Percentiles rank a stretch among this genome's conserved stretches.
phyloP scores from a whole-genome alignment of 2,113 vertebrate species.

The Coregonus clupeaformis region DNA sequence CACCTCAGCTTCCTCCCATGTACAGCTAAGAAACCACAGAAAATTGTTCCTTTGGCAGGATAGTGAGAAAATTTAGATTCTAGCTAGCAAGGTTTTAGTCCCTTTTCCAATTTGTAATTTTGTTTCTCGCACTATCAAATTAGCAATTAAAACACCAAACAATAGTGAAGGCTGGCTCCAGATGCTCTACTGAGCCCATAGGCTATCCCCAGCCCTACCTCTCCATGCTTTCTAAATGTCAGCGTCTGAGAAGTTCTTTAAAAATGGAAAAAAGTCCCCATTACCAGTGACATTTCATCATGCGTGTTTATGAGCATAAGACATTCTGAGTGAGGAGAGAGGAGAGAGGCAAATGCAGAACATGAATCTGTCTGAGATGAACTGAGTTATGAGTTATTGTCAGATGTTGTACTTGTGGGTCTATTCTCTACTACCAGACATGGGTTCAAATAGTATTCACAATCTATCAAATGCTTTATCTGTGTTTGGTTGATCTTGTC shows the following conservation, averaged over 20 bases:
- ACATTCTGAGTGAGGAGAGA: conserved; percentile 28
- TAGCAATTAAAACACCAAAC: conserved; percentile 28
- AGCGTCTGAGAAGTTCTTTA: conserved; percentile 37
- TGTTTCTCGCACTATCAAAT: conserved; percentile 7
- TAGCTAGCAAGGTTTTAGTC: no score
- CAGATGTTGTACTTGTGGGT: not conserved
- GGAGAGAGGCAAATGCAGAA: conserved; percentile 3
- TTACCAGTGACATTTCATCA: conserved; percentile 56
- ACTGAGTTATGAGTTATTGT: not conserved
- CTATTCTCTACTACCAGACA: no score
- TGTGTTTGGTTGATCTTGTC: no score
- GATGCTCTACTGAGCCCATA: conserved; percentile 7
- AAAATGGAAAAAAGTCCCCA: conserved; percentile 45
- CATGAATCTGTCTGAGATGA: not conserved
- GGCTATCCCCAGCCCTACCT: conserved; percentile 20
- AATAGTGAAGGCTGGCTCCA: not conserved
- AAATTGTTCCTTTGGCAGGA: not conserved
- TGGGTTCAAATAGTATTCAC: no score
- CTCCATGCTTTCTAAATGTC: conserved; percentile 50
- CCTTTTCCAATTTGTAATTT: no score
- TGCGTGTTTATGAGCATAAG: conserved; percentile 8
- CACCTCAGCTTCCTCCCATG: not conserved
- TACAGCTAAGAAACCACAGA: not conserved
- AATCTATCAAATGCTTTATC: no score
- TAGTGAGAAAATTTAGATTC: no score